phyloP scores from a whole-genome alignment of 2,888 invertebrate genomes.

The Morinoia aosen region DNA sequence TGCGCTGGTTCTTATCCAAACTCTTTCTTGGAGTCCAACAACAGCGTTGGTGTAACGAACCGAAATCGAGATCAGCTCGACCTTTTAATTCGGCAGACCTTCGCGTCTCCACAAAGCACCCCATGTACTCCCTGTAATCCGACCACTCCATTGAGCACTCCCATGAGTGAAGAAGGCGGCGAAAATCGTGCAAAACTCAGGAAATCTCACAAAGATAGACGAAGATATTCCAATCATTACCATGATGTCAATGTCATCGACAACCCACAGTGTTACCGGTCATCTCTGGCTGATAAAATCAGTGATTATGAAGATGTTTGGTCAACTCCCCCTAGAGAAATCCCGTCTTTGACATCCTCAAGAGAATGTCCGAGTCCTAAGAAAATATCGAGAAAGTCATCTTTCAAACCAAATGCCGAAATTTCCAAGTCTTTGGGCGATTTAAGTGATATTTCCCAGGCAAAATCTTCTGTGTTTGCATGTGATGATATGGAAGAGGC shows the following conservation, averaged over 20 bases:
- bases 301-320: slow-evolving; percentile 97
- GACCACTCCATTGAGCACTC: slow-evolving; percentile 63
- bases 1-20: background rate
- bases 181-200: slow-evolving; percentile 55
- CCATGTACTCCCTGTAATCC: slow-evolving; percentile 64
- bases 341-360: slow-evolving; percentile 19
- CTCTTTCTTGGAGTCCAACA: slow-evolving; percentile 16
- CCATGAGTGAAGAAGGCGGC: slow-evolving; percentile 60
- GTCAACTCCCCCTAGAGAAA: slow-evolving; percentile 75
- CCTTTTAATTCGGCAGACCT: slow-evolving; percentile 14
- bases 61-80: slow-evolving; percentile 27
- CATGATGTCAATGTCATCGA: slow-evolving; percentile 86
- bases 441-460: slow-evolving; percentile 62
- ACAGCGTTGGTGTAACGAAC: background rate
- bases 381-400: slow-evolving; percentile 65
- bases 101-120: slow-evolving; percentile 43
- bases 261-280: slow-evolving; percentile 82
- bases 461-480: slow-evolving; percentile 55
- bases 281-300: slow-evolving; percentile 90
- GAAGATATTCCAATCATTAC: slow-evolving; percentile 71
- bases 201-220: slow-evolving; percentile 57
- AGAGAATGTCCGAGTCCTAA: slow-evolving; percentile 64
- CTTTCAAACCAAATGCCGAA: slow-evolving; percentile 64
- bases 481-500: slow-evolving; percentile 67
- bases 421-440: slow-evolving; percentile 67